Conservation (phyloP, 2,113 vertebrate genomes). For the Nannospalax galili region DNA sequence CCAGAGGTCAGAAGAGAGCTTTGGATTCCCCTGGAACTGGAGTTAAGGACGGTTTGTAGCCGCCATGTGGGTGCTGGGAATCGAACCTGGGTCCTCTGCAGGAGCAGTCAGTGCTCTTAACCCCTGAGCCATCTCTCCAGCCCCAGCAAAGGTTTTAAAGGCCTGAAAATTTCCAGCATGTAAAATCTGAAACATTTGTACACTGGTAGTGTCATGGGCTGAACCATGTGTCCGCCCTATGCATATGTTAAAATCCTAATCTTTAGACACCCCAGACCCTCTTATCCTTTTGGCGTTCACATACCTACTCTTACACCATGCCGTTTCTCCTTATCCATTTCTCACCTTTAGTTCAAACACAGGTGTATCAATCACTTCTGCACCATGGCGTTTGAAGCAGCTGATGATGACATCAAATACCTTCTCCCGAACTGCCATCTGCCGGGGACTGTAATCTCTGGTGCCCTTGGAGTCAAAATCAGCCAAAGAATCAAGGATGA, state of each 20-base stretch:
- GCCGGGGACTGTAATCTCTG: slow-evolving; percentile 95
- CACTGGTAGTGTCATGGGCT: background rate
- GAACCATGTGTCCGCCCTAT: background rate
- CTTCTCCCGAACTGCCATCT: slow-evolving; percentile 98
- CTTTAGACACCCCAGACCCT: background rate
- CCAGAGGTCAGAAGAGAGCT: too few relatives aligned
- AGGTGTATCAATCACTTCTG: slow-evolving; percentile 97
- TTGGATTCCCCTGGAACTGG: too few relatives aligned
- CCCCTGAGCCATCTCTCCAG: too few relatives aligned
- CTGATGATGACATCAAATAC: slow-evolving; percentile 92
- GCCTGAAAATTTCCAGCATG: background rate
- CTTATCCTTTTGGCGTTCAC: background rate
- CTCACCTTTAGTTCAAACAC: slow-evolving; percentile 98
- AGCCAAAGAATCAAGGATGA: slow-evolving; percentile 33
- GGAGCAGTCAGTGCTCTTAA: too few relatives aligned
- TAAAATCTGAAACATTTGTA: background rate
- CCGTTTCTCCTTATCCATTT: background rate
- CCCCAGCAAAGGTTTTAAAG: slow-evolving; percentile 46
- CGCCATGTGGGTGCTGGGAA: too few relatives aligned
- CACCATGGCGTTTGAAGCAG: slow-evolving; percentile 97
- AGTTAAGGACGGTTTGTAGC: too few relatives aligned
- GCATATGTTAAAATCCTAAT: background rate
- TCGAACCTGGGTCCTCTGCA: too few relatives aligned
- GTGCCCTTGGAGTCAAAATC: slow-evolving; percentile 89
- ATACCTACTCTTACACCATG: background rate